These are phyloP conservation scores for Phenganax stokvisi DNA, from an alignment of 92 coral and sea anemone species.

Conservation along the genomic window DNA sequence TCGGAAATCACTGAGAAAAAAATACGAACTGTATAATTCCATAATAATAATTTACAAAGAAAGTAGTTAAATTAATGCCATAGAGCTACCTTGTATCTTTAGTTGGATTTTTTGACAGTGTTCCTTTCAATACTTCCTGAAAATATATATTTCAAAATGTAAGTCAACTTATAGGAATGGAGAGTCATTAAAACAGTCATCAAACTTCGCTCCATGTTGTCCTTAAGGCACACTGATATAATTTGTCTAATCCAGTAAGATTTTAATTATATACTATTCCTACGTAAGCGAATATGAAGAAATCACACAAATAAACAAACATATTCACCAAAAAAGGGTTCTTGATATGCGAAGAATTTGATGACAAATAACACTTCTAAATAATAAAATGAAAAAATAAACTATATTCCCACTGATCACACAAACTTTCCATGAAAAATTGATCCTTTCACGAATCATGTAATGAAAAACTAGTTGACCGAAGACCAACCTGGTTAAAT, in stretches of 20 bases:
- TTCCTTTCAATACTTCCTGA: constrained; percentile 65
- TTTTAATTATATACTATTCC: not conserved
- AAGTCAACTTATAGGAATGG: not conserved
- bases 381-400: not conserved
- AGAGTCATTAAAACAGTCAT: not conserved
- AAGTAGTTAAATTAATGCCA: not conserved
- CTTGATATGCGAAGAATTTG: constrained; percentile 59
- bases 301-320: not conserved
- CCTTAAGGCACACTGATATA: no score
- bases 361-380: constrained; percentile 57
- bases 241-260: no score
- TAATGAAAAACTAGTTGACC: not conserved
- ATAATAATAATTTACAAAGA: constrained; percentile 2
- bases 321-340: constrained; percentile 69
- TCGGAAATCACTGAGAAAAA: constrained; percentile 66
- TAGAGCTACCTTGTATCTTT: constrained; percentile 50
- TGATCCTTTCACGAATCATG: not conserved
- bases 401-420: no score
- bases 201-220: no score
- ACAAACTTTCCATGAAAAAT: not conserved
- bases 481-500: constrained; percentile 60
- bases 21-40: not conserved
- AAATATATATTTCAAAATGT: not conserved
- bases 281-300: not conserved
- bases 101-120: constrained; percentile 51